A percentile compares a stretch with the other conserved stretches of the same genome.
Conservation (phyloP, 2,797 vertebrate species). For the Dryobates pubescens region DNA sequence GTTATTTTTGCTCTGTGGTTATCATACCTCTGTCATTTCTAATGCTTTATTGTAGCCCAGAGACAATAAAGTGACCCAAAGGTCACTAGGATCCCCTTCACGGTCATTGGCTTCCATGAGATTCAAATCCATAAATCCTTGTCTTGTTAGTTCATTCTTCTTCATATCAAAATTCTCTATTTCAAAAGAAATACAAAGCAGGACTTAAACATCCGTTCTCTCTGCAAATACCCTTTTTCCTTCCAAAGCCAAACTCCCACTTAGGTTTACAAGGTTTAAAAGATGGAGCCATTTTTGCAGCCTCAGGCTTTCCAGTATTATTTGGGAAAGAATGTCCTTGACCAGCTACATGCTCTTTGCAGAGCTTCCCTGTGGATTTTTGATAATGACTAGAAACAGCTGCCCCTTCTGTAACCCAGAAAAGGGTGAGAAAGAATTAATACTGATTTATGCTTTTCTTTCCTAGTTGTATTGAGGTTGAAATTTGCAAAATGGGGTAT, state of each 20-base stretch:
- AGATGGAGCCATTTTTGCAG: not conserved
- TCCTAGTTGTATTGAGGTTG: not conserved
- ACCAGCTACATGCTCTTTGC: not conserved
- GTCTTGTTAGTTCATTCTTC: conserved; percentile 90
- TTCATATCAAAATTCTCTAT: conserved; percentile 95
- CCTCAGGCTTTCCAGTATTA: not conserved
- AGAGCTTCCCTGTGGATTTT: not conserved
- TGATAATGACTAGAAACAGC: not conserved
- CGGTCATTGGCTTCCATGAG: conserved; percentile 92
- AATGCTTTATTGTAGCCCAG: conserved; percentile 92
- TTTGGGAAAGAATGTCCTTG: not conserved
- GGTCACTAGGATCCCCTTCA: conserved; percentile 87
- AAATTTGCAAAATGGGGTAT: not conserved
- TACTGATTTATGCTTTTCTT: not conserved
- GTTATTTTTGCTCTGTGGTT: not conserved
- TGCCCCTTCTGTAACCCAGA: not conserved
- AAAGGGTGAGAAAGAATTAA: not conserved
- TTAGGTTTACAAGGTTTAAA: not conserved
- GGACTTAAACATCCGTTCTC: not conserved
- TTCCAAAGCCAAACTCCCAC: not conserved
- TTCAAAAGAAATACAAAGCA: not conserved
- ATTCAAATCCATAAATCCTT: conserved; percentile 94
- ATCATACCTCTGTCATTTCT: conserved; percentile 87
- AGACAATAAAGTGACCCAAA: conserved; percentile 90
- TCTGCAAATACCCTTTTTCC: not conserved